Conservation (phyloP, 2,888 invertebrate genomes). For the Gisinianus flammeolus region DNA sequence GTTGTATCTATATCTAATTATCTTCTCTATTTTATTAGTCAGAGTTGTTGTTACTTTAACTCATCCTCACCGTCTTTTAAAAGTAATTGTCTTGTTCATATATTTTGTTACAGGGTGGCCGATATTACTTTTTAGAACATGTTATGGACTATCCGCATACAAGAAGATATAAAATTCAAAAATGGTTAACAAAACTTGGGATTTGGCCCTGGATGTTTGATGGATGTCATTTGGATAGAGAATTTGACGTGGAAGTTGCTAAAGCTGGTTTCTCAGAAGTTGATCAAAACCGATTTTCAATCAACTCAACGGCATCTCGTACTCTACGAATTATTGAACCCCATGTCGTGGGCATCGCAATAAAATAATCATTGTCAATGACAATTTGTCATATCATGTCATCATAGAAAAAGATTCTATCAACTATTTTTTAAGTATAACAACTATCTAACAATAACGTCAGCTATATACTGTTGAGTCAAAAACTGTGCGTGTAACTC, state of each 20-base stretch:
- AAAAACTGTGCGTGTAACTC: neutral
- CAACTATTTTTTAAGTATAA: too few species aligned
- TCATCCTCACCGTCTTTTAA: too few species aligned
- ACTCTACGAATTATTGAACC: slow-evolving; percentile 49
- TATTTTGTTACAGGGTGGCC: slow-evolving; percentile 59
- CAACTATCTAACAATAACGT: too few species aligned
- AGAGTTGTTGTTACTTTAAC: too few species aligned
- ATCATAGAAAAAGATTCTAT: neutral
- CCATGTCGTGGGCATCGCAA: slow-evolving; percentile 51
- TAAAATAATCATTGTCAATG: slow-evolving; percentile 26
- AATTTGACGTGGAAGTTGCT: slow-evolving; percentile 52
- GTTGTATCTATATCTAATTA: too few species aligned
- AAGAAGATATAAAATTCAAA: slow-evolving; percentile 54
- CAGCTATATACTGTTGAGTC: neutral
- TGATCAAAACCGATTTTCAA: slow-evolving; percentile 51
- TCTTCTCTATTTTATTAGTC: too few species aligned
- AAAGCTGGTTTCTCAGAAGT: slow-evolving; percentile 56
- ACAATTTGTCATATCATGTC: neutral
- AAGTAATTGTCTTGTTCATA: too few species aligned
- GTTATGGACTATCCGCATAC: slow-evolving; percentile 54
- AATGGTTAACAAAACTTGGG: slow-evolving; percentile 47
- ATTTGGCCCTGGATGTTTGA: slow-evolving; percentile 59
- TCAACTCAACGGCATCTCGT: slow-evolving; percentile 45
- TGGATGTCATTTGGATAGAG: slow-evolving; percentile 58
- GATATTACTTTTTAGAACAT: slow-evolving; percentile 60